Evolutionary conservation across 1,140 invertebrate genomes (phyloP), one percentile per base, ranked within the genome.

Genomic region (Akabosia matsudoensis): DNA sequence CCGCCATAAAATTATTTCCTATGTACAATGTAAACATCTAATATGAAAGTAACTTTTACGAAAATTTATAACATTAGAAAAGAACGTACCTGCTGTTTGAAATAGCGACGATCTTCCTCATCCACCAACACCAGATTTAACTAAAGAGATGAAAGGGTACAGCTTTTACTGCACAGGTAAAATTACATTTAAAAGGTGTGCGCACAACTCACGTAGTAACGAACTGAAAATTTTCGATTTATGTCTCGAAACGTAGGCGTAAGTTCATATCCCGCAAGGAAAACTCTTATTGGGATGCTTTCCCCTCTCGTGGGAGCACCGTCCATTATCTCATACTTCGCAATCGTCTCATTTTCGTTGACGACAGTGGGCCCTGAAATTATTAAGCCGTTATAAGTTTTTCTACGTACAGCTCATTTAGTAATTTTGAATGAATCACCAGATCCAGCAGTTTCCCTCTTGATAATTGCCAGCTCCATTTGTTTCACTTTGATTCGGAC

Each of bases 261-360:
- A 45, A 99, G 86, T 84, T 99, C 97, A 84, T 99, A 99, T 1
- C 97, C 97, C 81, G 95, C 96, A 76, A 99, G 85, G 85, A 99
- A 99, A 33, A 99, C 93, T 81, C 98, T 89, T 80, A 99, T 99
- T 51, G 98, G 98, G 88, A 99, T 99, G 82, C 95, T 97, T 85
- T 99, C 97, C 71, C 91, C 97, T 30, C 95, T 90, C 0, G 99
- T 97, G 24, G 98, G 98, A 26, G 98, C 97, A 51, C 98, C 98
- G 87, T 99, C 97, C 98, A 99, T 99, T 78, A 99, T 99, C 88
- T 99, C 98, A 87, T 98, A 99, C 85, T 99, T 99, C 54, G 97
- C 97, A 85, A 99, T 97, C 70, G 96, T 99, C 85, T 98, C 97
- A 87, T 97, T 99, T 85, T 99, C 98, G 83, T 95, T 97, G 85